Evolutionary conservation across 2,797 vertebrate genomes (phyloP).

Genomic region (Lacerta viridis): DNA sequence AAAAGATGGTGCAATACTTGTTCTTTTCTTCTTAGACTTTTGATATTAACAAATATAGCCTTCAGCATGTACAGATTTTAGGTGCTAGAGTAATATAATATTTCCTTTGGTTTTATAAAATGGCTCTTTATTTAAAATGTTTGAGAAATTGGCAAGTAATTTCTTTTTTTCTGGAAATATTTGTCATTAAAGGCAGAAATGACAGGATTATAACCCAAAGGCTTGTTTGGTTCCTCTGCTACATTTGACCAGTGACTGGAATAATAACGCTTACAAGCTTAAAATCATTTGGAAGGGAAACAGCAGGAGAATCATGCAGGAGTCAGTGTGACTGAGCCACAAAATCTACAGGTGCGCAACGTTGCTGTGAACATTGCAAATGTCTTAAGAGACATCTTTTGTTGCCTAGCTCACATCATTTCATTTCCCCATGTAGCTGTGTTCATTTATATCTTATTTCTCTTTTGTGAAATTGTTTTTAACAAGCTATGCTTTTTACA

Average conservation of each 20-base stretch:
- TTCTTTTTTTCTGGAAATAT: not conserved
- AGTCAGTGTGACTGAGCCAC: not conserved
- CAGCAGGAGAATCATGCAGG: not conserved
- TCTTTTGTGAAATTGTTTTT: not conserved
- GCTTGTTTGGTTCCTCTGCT: not conserved
- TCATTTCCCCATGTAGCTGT: not conserved
- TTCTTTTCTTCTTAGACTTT: not conserved
- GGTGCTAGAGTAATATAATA: not conserved
- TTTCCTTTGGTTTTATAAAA: not conserved
- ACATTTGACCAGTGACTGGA: not conserved
- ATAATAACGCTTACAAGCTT: not conserved
- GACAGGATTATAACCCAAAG: not conserved
- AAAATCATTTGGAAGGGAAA: not conserved
- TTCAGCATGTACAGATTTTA: not conserved
- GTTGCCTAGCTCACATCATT: not conserved
- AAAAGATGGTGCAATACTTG: not conserved
- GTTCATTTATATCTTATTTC: not conserved
- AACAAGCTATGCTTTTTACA: not conserved
- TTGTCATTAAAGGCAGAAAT: not conserved
- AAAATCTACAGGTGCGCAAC: not conserved
- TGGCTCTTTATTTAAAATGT: not conserved
- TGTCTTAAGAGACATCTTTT: conserved; percentile 35
- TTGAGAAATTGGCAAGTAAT: not conserved
- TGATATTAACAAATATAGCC: not conserved
- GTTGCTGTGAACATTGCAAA: not conserved